phyloP scores from a whole-genome alignment of 1,140 invertebrate genomes.

The Macrotrachela quadricornifera region DNA sequence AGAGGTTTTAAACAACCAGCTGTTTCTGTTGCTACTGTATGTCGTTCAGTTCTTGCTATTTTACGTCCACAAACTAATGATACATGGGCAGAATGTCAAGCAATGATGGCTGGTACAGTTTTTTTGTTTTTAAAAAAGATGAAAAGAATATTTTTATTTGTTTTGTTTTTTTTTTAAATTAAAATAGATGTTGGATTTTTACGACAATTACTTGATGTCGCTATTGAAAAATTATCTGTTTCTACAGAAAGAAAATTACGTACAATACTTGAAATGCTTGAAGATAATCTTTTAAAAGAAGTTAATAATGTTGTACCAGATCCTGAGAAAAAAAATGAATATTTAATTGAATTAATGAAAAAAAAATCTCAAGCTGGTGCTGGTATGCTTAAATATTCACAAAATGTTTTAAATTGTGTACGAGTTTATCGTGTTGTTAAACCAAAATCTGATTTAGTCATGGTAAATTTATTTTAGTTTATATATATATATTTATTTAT shows the following conservation, averaged over 20 bases:
- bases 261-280: too few species aligned
- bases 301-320: background rate
- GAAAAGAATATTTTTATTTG: too few species aligned
- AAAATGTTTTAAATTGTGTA: slow-evolving; percentile 61
- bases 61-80: slow-evolving; percentile 52
- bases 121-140: slow-evolving; percentile 32
- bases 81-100: slow-evolving; percentile 70
- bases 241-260: too few species aligned
- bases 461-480: too few species aligned
- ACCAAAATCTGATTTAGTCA: slow-evolving; percentile 55
- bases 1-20: slow-evolving; percentile 64
- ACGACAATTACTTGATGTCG: slow-evolving; percentile 53
- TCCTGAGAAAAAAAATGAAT: background rate
- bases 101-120: slow-evolving; percentile 65
- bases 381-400: slow-evolving; percentile 57
- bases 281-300: background rate
- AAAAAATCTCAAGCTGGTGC: slow-evolving; percentile 45
- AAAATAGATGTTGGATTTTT: slow-evolving; percentile 21
- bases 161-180: too few species aligned
- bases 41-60: slow-evolving; percentile 47
- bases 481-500: too few species aligned
- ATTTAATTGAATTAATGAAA: slow-evolving; percentile 25
- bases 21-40: slow-evolving; percentile 57
- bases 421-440: slow-evolving; percentile 59
- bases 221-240: slow-evolving; percentile 50